phyloP scores from a whole-genome alignment of 2,888 invertebrate genomes.

The Nebria brevicollis region DNA sequence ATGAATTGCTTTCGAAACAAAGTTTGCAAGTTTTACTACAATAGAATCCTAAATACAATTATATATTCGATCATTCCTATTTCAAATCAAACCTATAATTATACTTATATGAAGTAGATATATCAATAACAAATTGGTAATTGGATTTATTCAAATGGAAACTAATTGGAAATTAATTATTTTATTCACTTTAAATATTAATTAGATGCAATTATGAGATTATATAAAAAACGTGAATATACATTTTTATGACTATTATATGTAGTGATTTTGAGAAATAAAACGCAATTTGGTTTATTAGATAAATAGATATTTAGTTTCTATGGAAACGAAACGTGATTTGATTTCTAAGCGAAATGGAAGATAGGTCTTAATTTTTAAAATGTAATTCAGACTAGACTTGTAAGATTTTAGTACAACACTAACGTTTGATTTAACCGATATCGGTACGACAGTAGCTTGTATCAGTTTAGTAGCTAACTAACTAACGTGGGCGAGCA shows the following conservation, averaged over 20 bases:
- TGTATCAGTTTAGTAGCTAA: conserved; percentile 7
- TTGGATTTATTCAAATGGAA: neutral
- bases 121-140: neutral
- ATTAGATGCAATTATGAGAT: neutral
- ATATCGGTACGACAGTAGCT: neutral
- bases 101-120: neutral
- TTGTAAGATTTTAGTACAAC: too few species aligned
- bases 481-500: conserved; percentile 37
- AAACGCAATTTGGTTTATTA: too few species aligned
- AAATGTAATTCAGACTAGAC: too few species aligned
- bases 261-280: too few species aligned
- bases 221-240: neutral
- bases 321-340: too few species aligned
- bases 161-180: neutral
- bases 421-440: neutral
- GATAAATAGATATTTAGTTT: too few species aligned
- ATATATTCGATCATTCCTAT: neutral
- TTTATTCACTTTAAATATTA: neutral
- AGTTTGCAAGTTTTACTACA: neutral
- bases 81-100: neutral
- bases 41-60: neutral
- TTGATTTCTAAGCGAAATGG: too few species aligned
- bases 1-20: neutral
- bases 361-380: too few species aligned
- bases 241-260: too few species aligned